Evolutionary conservation across 2,888 invertebrate genomes (phyloP), one percentile per base, ranked within the genome.

Genomic region (Tachystola acroxantha): DNA sequence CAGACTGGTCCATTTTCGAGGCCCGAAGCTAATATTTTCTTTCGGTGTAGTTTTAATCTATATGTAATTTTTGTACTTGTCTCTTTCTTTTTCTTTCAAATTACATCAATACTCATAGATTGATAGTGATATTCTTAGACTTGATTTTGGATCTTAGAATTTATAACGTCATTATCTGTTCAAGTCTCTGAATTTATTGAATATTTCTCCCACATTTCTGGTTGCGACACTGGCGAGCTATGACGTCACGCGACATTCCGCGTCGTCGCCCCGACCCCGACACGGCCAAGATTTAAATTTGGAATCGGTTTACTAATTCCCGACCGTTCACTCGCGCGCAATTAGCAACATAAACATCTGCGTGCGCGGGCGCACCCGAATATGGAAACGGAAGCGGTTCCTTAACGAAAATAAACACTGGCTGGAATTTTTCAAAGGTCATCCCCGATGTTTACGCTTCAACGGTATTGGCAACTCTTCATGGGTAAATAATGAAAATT

Each of bases 271-370:
- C 55, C 40, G 49, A 45, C 53, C 52, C 60, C 50, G 55, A 63
- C 71, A 65, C 59, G 65, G 79, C 75, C 80, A 73, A 70, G 61
- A 70, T 74, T 75, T 78, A 80, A 69, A 68, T 76, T 80, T 80
- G 73, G 82, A 77, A 66, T 64, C 55, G 45, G 65, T 74, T 66
- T 68, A 68, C 65, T 39, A 39, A 39, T 40, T 36, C 40, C 34
- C 32, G 39, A 34, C 24, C 40, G 42, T 43, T 24, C 22, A 26
- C 46, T 49, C 53, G 58, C 56, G 63, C 67, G 68, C 68, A 74
- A 75, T 73, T 69, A 77, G 66, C 56, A 57, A 58, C 58, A 57
- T 55, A 71, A 69, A 72, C 66, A 69, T 50, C 53, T 12, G 43
- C 37, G 39, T 50, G 43, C 37, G 39, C 50, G 43, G 42, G 43